Evolutionary conservation across 2,888 invertebrate species (phyloP).

Genomic region (Poecilobothrus nobilitatus): DNA sequence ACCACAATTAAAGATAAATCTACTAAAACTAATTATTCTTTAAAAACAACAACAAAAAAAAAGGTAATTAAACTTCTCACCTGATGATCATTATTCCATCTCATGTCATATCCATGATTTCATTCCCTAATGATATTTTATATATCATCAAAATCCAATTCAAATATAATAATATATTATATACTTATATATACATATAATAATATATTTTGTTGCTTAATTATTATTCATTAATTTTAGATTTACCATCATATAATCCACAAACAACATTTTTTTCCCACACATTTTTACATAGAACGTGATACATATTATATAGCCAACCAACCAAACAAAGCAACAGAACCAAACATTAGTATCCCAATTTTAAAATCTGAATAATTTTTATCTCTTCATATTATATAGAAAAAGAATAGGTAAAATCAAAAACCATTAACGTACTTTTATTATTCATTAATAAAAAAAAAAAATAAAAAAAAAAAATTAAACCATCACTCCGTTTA

Average conservation of each 20-base stretch:
- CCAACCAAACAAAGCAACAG: no score
- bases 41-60: no score
- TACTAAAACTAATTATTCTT: background rate
- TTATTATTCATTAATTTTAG: slow-evolving; percentile 6
- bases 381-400: no score
- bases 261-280: background rate
- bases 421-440: slow-evolving; percentile 3
- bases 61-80: background rate
- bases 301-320: background rate
- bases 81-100: background rate
- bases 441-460: background rate
- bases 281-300: no score
- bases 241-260: background rate
- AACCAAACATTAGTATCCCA: no score
- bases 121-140: no score
- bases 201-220: background rate
- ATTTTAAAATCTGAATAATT: no score
- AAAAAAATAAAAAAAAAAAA: background rate
- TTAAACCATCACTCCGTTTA: no score
- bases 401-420: background rate
- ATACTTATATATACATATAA: background rate
- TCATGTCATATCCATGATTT: background rate
- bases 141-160: no score
- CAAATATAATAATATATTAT: no score
- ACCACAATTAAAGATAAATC: background rate